These are phyloP conservation scores for Neuroterus valhalla DNA, from an alignment of 1,140 invertebrate species.

Conservation along the genomic window DNA sequence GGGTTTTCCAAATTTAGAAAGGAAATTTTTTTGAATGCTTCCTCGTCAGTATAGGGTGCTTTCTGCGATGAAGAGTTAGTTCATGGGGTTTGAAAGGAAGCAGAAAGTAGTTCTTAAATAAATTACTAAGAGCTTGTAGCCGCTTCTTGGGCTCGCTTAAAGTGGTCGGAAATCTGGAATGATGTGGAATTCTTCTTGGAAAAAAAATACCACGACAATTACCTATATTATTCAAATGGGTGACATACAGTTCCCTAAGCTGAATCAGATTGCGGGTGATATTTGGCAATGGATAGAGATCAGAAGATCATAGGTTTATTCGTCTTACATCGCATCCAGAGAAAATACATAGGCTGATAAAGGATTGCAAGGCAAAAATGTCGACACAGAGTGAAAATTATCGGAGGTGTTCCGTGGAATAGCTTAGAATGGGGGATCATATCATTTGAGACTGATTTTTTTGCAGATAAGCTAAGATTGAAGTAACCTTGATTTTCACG, in stretches of 20 bases:
- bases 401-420: conserved; percentile 7
- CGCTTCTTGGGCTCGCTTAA: conserved; percentile 31
- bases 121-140: conserved; percentile 29
- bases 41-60: conserved; percentile 52
- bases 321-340: conserved; percentile 51
- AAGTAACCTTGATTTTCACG: conserved; percentile 34
- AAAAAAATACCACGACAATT: not conserved
- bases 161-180: not conserved
- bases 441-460: conserved; percentile 25
- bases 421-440: conserved; percentile 7
- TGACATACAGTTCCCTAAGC: not conserved
- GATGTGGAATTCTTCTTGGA: conserved; percentile 2
- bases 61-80: conserved; percentile 33
- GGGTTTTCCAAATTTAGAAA: conserved; percentile 34
- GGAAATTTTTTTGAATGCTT: conserved; percentile 58
- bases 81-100: conserved; percentile 5
- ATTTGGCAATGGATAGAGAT: conserved; percentile 57
- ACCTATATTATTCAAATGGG: too few species aligned
- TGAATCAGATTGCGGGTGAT: conserved; percentile 13
- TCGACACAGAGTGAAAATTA: conserved; percentile 38
- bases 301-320: conserved; percentile 45
- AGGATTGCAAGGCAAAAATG: conserved; percentile 12
- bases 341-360: conserved; percentile 39
- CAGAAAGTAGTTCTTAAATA: not conserved
- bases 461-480: conserved; percentile 18